phyloP scores from a whole-genome alignment of 2,888 invertebrate species.

The Lithophane socia region DNA sequence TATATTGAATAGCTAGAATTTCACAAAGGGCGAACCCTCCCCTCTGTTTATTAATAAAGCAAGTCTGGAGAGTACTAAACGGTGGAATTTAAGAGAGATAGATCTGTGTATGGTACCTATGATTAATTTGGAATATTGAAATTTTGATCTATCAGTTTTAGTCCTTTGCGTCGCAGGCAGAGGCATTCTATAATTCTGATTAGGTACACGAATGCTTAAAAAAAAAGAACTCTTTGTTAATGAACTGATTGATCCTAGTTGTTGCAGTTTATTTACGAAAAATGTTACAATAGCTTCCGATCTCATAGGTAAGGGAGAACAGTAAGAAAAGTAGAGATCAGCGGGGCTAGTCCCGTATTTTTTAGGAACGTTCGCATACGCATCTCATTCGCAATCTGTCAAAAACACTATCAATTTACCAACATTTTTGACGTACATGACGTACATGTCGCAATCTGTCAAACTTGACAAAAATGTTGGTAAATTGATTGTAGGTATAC shows the following conservation, averaged over 20 bases:
- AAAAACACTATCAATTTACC: too few species aligned
- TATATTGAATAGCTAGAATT: conserved; percentile 57
- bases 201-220: not conserved
- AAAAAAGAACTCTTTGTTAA: not conserved
- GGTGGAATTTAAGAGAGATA: conserved; percentile 38
- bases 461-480: too few species aligned
- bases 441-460: too few species aligned
- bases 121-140: conserved; percentile 29
- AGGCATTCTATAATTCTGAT: not conserved
- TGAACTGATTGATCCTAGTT: not conserved
- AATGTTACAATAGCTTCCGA: not conserved
- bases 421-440: too few species aligned
- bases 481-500: too few species aligned
- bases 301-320: not conserved
- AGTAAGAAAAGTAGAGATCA: not conserved
- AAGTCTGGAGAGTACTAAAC: conserved; percentile 44
- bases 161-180: not conserved
- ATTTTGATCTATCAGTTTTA: conserved; percentile 4
- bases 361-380: too few species aligned
- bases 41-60: conserved; percentile 61
- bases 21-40: conserved; percentile 54
- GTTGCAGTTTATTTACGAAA: not conserved
- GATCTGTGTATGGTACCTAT: conserved; percentile 6
- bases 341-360: too few species aligned
- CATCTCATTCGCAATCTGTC: too few species aligned